Base-by-base conservation (phyloP, 2,888 invertebrate species). In the Cepaea hortensis region DNA sequence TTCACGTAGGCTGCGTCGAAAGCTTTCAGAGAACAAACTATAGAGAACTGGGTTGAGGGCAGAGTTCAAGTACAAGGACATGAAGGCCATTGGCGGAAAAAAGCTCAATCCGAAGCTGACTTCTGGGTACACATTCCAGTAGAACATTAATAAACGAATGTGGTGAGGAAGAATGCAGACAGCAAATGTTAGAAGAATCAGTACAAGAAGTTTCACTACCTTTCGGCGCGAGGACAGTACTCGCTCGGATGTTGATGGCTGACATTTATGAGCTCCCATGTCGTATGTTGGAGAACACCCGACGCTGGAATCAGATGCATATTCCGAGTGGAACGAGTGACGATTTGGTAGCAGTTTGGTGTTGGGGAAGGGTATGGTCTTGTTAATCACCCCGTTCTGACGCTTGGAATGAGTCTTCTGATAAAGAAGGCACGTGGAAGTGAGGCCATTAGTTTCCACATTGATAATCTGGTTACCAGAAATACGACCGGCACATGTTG, bases 1-100 rank as follows among this genome's bases (percentile, higher is more conserved):
- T 62, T 98, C 98, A 88, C 96, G 95, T 96, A 98, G 97, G 35
- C 97, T 97, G 92, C 96, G 96, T 84, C 97, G 96, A 94, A 97
- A 97, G 93, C 97, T 97, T 88, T 96, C 96, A 2, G 96, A 96
- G 84, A 98, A 95, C 94, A 98, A 97, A 3, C 98, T 98, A 95
- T 98, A 98, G 11, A 98, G 95, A 83, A 98, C 95, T 0, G 98
- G 98, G 95, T 98, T 98, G 89, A 98, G 96, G 77, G 97, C 98
- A 20, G 98, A 98, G 95, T 98, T 98, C 94, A 97, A 96, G 94
- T 98, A 98, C 76, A 98, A 96, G 90, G 97, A 96, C 88, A 98
- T 96, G 94, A 97, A 98, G 55, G 97, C 97, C 88, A 97, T 95
- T 0, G 98, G 97, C 15, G 97, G 97, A 88, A 98, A 75, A 48